A percentile compares a stretch with the other conserved stretches of the same genome.
Evolutionary conservation across 2,113 vertebrate genomes (phyloP).

Genomic region (Geothlypis trichas): DNA sequence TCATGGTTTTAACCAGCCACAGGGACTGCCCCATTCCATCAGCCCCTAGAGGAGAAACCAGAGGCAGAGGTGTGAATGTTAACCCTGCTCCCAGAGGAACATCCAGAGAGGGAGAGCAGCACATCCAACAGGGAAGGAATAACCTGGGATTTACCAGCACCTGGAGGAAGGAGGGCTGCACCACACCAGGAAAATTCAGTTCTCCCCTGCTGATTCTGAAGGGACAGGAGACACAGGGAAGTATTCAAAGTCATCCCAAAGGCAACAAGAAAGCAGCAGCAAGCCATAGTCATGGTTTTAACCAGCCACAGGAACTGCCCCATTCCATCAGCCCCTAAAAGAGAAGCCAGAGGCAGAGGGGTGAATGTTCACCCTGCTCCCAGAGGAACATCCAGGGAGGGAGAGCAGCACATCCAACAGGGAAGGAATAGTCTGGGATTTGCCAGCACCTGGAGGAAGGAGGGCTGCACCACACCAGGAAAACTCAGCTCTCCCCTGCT

Average conservation of each 20-base stretch:
- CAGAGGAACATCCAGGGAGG: background rate
- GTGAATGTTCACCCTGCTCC: accelerated
- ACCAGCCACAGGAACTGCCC: accelerated
- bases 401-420: background rate
- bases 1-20: too few relatives aligned
- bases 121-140: background rate
- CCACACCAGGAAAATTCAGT: too few relatives aligned
- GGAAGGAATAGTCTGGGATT: too few relatives aligned
- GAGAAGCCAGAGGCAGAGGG: background rate
- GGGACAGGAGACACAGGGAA: too few relatives aligned
- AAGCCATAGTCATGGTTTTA: too few relatives aligned
- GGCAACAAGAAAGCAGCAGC: too few relatives aligned
- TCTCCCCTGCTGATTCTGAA: too few relatives aligned
- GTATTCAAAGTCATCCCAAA: too few relatives aligned
- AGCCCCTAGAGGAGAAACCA: background rate
- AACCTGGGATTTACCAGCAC: accelerated
- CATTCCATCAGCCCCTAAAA: accelerated
- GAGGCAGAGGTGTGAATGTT: background rate
- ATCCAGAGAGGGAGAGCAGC: background rate
- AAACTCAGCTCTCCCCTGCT: too few relatives aligned
- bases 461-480: too few relatives aligned
- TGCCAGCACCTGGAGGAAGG: too few relatives aligned
- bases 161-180: too few relatives aligned
- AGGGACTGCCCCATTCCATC: accelerated
- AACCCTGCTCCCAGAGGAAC: background rate